Evolutionary conservation across 2,888 invertebrate species (phyloP), one percentile per base, ranked within the genome.

Genomic region (Myopa tessellatipennis): DNA sequence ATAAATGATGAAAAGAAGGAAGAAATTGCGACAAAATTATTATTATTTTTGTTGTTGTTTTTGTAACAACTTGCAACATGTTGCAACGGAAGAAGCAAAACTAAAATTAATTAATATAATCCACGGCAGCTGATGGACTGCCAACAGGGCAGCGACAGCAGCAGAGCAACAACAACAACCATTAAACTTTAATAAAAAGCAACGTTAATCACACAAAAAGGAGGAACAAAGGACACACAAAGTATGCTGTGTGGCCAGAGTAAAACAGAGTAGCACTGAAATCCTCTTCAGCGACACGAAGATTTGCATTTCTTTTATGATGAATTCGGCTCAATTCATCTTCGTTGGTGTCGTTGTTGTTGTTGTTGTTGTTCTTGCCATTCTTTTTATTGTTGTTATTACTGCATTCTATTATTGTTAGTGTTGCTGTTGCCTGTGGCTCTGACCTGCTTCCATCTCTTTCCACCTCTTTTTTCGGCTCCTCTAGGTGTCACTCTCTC

Each of bases 271-370:
- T 55, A 55, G n/a, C 5, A 10, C 4, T 12, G 55, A 12, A 34
- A 34, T 61, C 61, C 61, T 26, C 12, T 4, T 61, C 26, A 10
- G n/a, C 10, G 34, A 61, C 18, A 61, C n/a, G 61, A 14, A 26
- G 61, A 61, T 26, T 26, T 61, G 26, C 18, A 61, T 26, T 61
- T 10, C 61, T 3, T 61, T 61, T 12, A 26, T 26, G 61, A 61
- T 10, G 61, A 61, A 61, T 61, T 61, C 61, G 26, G 12, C 34
- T 61, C 61, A 61, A 26, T 61, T 61, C 61, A 61, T 61, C 61
- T 61, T 26, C 61, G 8, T 61, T 61, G 18, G 10, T 58, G n/a
- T 58, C 2, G 26, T 1, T 26, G 26, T 26, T 26, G 26, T 26
- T 26, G 58, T n/a, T n/a, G 58, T 58, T 58, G n/a, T n/a, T 58